Conservation (phyloP, 2,797 vertebrate genomes). For the Lepus oiostolus region DNA sequence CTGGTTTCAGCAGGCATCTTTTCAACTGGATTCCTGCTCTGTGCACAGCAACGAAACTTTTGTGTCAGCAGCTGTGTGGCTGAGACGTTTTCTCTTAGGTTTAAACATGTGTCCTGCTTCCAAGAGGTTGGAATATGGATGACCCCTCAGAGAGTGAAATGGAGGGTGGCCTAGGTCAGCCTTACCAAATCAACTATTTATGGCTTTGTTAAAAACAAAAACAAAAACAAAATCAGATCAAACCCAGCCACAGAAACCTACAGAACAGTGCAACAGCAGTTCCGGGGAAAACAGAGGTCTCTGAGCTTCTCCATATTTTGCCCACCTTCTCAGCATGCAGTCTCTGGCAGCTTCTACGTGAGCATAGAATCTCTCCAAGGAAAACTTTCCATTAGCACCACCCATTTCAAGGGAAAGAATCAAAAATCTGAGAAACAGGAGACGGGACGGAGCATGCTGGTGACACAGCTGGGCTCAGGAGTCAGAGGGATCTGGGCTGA, state of each 20-base stretch:
- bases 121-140: background rate
- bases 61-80: background rate
- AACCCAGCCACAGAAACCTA: background rate
- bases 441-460: fast-evolving
- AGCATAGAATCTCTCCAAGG: background rate
- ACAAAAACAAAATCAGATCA: background rate
- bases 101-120: background rate
- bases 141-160: background rate
- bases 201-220: conserved; percentile 41
- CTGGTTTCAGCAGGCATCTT: background rate
- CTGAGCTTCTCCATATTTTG: background rate
- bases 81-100: background rate
- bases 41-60: fast-evolving
- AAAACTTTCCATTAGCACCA: background rate
- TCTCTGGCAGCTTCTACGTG: too few relatives aligned
- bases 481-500: background rate
- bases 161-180: background rate
- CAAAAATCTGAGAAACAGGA: background rate
- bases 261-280: background rate
- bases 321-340: background rate
- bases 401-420: background rate
- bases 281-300: background rate
- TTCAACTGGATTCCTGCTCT: background rate
- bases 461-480: background rate
- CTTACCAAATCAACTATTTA: conserved; percentile 54